Base-by-base conservation (phyloP, 1,140 invertebrate genomes). In the Bombus picipes region DNA sequence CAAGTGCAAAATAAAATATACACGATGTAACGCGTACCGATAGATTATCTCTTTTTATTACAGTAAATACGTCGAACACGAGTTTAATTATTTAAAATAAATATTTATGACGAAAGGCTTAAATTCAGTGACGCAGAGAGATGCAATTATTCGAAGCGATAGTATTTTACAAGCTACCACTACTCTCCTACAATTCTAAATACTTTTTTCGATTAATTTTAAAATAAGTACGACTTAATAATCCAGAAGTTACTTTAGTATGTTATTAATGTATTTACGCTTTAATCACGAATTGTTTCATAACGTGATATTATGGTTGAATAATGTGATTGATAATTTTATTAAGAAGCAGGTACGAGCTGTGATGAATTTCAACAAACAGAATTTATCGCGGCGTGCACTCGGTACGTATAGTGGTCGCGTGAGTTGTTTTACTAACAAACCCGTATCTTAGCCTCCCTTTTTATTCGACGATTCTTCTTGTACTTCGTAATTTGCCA, bases 381-480 rank as follows among this genome's bases (percentile, higher is more conserved):
- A 85, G 34, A 22, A 43, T 68, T 85, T 85, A 81, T 85, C 84
- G n/a, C 79, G 10, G 28, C 6, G 12, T 10, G 47, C 39, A 65
- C 68, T 34, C 82, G 75, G 71, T 73, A 25, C 59, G 57, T 37
- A 81, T 47, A 34, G 53, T 73, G 32, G 77, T 68, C 71, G 71
- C 70, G 70, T 75, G 59, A 43, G 41, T 39, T 85, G 83, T 81
- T 81, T 81, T n/a, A 66, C n/a, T 28, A 85, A 81, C 59, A 85
- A 85, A 81, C 41, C 47, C 70, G 57, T 18, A 43, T 34, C 78
- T 85, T 74, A 34, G 39, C 34, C 57, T 68, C 28, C 41, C 82
- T 41, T 57, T 37, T 71, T 59, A 3, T n/a, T 59, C 47, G 3
- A 68, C 59, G 41, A 39, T 32, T 32, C 32, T 57, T 22, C 43